phyloP scores from a whole-genome alignment of 2,888 invertebrate species.

The Cryptus armator region DNA sequence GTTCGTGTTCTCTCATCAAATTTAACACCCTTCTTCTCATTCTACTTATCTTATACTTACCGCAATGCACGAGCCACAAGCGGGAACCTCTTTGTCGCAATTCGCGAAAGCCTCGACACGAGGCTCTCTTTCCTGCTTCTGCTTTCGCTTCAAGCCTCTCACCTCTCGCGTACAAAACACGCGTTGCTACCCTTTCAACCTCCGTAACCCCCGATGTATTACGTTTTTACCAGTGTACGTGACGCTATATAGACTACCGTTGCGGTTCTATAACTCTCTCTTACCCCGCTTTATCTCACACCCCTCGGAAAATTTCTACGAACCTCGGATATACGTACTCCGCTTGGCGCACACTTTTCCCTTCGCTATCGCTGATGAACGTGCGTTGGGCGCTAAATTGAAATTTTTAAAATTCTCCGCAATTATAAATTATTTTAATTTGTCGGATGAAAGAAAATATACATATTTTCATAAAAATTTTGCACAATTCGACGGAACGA shows the following conservation, averaged over 20 bases:
- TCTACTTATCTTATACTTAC: conserved; percentile 26
- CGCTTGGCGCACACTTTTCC: not conserved
- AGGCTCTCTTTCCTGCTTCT: conserved; percentile 8
- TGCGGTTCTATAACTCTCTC: conserved; percentile 55
- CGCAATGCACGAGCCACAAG: not conserved
- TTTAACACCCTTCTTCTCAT: conserved; percentile 1
- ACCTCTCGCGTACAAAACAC: conserved; percentile 1
- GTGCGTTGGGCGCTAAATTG: no score
- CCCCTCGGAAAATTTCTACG: conserved; percentile 27
- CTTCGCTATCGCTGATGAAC: no score
- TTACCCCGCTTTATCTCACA: conserved; percentile 3
- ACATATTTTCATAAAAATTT: no score
- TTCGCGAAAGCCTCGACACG: conserved; percentile 39
- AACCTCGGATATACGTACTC: not conserved
- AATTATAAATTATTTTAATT: no score
- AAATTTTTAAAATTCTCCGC: no score
- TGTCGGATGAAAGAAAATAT: no score
- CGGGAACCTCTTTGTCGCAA: conserved; percentile 8
- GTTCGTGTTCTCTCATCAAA: not conserved
- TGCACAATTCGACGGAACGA: no score
- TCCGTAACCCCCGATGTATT: conserved; percentile 15
- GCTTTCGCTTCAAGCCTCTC: not conserved
- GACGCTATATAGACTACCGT: conserved; percentile 45
- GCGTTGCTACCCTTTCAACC: not conserved
- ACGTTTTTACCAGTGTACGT: conserved; percentile 42